Evolutionary conservation across 2,888 invertebrate genomes (phyloP).

Genomic region (Gasteruption jaculator): DNA sequence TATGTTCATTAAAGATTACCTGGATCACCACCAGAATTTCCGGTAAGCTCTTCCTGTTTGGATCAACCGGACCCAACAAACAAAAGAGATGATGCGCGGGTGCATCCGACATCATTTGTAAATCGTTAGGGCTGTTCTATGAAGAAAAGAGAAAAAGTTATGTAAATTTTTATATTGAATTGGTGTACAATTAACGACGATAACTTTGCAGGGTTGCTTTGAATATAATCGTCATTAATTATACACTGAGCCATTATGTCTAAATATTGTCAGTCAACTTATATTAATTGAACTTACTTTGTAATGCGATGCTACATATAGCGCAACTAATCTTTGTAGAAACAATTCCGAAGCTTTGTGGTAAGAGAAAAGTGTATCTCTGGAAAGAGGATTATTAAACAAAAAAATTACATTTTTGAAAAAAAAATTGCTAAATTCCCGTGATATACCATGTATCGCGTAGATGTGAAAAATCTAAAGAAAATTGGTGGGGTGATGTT

Average conservation of each 20-base stretch:
- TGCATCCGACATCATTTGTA: constrained; percentile 97
- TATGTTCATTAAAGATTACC: constrained; percentile 45
- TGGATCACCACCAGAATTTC: constrained; percentile 93
- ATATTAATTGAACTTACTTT: constrained; percentile 74
- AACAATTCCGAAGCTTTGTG: constrained; percentile 91
- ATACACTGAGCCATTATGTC: background rate
- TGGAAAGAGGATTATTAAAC: no score
- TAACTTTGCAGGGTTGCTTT: background rate
- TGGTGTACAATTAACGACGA: background rate
- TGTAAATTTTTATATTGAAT: constrained; percentile 6
- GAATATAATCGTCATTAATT: background rate
- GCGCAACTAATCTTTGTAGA: constrained; percentile 83
- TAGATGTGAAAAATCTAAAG: no score
- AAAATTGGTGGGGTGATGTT: constrained; percentile 7
- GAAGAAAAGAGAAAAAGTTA: constrained; percentile 10
- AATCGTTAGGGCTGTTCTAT: constrained; percentile 94
- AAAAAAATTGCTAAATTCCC: no score
- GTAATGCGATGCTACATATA: constrained; percentile 97
- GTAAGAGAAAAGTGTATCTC: constrained; percentile 95
- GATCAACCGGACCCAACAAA: constrained; percentile 79
- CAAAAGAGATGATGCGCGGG: constrained; percentile 98
- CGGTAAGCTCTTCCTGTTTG: constrained; percentile 69
- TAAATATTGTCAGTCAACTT: no score
- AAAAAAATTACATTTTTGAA: no score
- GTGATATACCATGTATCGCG: background rate